Evolutionary conservation across 2,797 vertebrate genomes (phyloP), one percentile per base, ranked within the genome.

Genomic region (Sebastolobus altivelis): DNA sequence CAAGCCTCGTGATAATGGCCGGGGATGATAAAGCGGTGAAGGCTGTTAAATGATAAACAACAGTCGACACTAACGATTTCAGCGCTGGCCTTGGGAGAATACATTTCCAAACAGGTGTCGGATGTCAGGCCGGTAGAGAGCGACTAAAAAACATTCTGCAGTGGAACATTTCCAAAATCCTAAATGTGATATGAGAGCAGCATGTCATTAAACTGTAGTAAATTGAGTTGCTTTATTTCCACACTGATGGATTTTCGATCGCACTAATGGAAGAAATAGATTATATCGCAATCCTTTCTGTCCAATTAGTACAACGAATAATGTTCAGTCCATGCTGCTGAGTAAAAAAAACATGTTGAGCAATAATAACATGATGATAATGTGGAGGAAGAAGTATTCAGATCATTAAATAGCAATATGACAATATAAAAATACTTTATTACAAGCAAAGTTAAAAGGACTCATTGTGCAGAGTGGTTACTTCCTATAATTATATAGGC

Each of bases 251-350:
- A 81, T 77, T 56, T 79, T 88, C 65, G 1, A 66, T 76, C 55
- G 67, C 62, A 63, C 74, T 84, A 85, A 89, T 81, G 72, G 68
- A 76, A 61, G 65, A 66, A 75, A 89, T 56, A 54, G 72, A 83
- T 86, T 74, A 56, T 55, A 74, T 62, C 65, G 80, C 65, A 72
- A 73, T 61, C 31, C 49, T 59, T 80, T 85, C 37, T 59, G 68
- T 46, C 31, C 77, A 69, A 75, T 86, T 86, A 79, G 22, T 16
- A 46, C 20, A 71, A 56, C 14, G 3, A 63, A 37, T 60, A 37
- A 68, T 29, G 29, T 22, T 73, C 35, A n/a, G 5, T 38, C 5
- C 3, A 4, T 40, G 31, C 58, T 11, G 14, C 25, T 72, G 37
- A 18, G 27, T 61, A 35, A n/a, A 76, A 66, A 63, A 20, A 56